Evolutionary conservation across 2,113 vertebrate genomes (phyloP).

Genomic region (Rutilus rutilus): DNA sequence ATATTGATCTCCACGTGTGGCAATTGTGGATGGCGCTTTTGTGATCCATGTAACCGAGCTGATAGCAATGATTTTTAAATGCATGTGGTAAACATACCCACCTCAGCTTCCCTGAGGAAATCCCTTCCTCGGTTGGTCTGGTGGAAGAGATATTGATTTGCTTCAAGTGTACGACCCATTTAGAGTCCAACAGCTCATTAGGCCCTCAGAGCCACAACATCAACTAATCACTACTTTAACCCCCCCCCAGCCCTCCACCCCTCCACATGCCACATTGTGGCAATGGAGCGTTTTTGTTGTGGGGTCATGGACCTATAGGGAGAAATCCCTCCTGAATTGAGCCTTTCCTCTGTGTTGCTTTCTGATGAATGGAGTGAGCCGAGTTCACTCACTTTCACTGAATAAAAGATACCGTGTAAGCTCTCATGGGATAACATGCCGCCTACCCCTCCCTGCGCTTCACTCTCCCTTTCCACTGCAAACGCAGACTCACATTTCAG

Average conservation of each 20-base stretch:
- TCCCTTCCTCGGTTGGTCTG: slow-evolving; percentile 30
- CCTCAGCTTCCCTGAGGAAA: slow-evolving; percentile 20
- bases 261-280: too few relatives aligned
- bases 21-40: slow-evolving; percentile 22
- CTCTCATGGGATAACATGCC: slow-evolving; percentile 32
- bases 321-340: slow-evolving; percentile 26
- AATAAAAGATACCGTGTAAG: slow-evolving; percentile 58
- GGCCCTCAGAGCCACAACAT: slow-evolving; percentile 45
- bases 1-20: slow-evolving; percentile 15
- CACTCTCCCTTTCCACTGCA: slow-evolving; percentile 7
- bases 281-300: background rate
- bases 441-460: slow-evolving; percentile 14
- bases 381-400: slow-evolving; percentile 47
- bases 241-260: background rate
- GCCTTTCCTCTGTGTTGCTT: slow-evolving; percentile 29
- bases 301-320: slow-evolving; percentile 13
- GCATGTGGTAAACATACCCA: slow-evolving; percentile 19
- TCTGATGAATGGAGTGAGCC: slow-evolving; percentile 39
- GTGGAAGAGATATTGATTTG: slow-evolving; percentile 50
- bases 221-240: slow-evolving; percentile 52
- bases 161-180: slow-evolving; percentile 58
- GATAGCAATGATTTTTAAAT: slow-evolving; percentile 33
- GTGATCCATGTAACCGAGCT: slow-evolving; percentile 17
- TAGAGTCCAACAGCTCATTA: slow-evolving; percentile 52
- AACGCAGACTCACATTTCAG: slow-evolving; percentile 43